A percentile compares a stretch with the other conserved stretches of the same genome.
Conservation (phyloP, 2,888 invertebrate genomes). For the Pterostichus niger region DNA sequence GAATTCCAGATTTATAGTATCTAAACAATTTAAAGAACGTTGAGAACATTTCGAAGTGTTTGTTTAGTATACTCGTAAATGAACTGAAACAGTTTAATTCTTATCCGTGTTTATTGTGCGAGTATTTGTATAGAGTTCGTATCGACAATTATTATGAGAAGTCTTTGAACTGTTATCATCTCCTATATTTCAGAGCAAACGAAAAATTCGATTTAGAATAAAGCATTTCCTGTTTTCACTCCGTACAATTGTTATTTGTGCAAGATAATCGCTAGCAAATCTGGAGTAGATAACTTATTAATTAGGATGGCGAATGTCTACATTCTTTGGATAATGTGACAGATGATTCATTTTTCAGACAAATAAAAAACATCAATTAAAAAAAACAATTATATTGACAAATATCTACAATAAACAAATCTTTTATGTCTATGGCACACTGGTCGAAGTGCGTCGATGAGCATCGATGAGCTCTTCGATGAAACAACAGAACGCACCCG, state of each 20-base stretch:
- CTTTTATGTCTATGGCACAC: no score
- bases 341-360: background rate
- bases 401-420: no score
- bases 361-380: no score
- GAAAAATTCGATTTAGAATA: constrained; percentile 34
- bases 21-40: background rate
- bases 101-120: constrained; percentile 27
- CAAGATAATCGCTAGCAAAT: constrained; percentile 10
- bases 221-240: constrained; percentile 39
- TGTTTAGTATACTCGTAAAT: constrained; percentile 17
- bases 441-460: no score
- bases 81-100: constrained; percentile 41
- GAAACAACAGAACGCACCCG: no score
- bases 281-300: constrained; percentile 5
- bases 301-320: background rate
- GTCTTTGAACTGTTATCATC: constrained; percentile 54
- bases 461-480: no score
- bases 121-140: constrained; percentile 42
- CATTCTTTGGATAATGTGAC: background rate
- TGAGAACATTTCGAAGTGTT: constrained; percentile 7
- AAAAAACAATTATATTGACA: no score
- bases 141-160: constrained; percentile 27
- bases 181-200: constrained; percentile 43
- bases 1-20: background rate
- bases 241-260: constrained; percentile 3